These are phyloP conservation scores for Lithodes maja DNA, from an alignment of 2,888 invertebrate genomes.

Conservation along the genomic window DNA sequence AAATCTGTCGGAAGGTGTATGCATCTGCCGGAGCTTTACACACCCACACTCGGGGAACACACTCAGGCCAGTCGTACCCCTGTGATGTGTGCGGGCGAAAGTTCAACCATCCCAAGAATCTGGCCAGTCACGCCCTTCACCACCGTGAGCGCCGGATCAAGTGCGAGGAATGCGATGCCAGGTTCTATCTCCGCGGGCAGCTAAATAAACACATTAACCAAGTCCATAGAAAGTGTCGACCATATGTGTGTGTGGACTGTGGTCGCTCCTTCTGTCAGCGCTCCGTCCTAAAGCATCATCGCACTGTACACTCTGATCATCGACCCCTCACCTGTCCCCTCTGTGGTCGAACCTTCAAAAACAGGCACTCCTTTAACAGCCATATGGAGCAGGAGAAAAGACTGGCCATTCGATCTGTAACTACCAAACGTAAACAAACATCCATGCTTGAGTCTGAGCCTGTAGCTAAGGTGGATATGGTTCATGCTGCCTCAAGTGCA, in stretches of 20 bases:
- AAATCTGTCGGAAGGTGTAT: constrained; percentile 37
- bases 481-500: not conserved
- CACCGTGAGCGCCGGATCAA: constrained; percentile 35
- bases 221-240: constrained; percentile 48
- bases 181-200: constrained; percentile 42
- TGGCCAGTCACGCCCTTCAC: constrained; percentile 43
- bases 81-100: constrained; percentile 40
- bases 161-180: constrained; percentile 38
- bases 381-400: constrained; percentile 44
- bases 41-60: constrained; percentile 26
- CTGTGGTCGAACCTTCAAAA: constrained; percentile 49
- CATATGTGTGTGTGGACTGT: constrained; percentile 50
- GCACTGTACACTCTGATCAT: constrained; percentile 41
- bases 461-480: not conserved
- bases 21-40: constrained; percentile 52
- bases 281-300: constrained; percentile 52
- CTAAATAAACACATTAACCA: constrained; percentile 53
- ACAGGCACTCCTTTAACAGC: constrained; percentile 42
- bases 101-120: constrained; percentile 53
- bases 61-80: constrained; percentile 33
- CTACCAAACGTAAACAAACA: constrained; percentile 3
- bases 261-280: constrained; percentile 53
- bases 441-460: not conserved
- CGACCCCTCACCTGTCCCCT: constrained; percentile 34
- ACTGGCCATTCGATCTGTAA: constrained; percentile 10